Conservation (phyloP, 2,888 invertebrate species). For the Strigamia maritima region DNA sequence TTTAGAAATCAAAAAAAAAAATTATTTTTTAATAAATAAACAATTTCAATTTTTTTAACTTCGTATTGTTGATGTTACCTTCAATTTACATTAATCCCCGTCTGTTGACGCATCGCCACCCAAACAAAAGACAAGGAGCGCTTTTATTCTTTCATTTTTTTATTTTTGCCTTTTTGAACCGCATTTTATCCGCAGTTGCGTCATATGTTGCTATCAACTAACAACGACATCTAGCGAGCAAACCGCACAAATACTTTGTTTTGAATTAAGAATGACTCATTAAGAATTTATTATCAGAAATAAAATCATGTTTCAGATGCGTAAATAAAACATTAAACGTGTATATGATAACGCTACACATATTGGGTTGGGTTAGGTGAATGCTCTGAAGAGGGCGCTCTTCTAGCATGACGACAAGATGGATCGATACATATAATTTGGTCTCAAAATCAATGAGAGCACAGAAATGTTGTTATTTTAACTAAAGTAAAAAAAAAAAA, state of each 20-base stretch:
- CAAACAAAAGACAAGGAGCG: background rate
- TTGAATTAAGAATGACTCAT: background rate
- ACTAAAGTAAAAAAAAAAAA: background rate
- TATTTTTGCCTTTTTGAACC: background rate
- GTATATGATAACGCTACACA: background rate
- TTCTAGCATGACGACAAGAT: background rate
- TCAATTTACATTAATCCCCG: background rate
- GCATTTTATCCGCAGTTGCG: slow-evolving; percentile 16
- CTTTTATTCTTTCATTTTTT: background rate
- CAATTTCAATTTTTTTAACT: background rate
- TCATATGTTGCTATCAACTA: background rate
- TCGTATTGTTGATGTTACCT: background rate
- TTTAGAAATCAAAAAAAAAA: background rate
- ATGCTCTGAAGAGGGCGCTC: background rate
- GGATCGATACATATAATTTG: background rate
- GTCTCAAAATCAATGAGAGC: background rate
- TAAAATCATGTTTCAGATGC: background rate
- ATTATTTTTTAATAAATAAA: background rate
- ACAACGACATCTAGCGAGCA: background rate
- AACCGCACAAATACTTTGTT: background rate
- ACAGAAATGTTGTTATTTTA: background rate
- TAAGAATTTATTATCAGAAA: background rate
- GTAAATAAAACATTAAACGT: background rate
- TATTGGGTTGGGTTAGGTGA: background rate
- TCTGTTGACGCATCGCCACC: background rate